A percentile compares a stretch with the other conserved stretches of the same genome.
Evolutionary conservation across 2,797 vertebrate species (phyloP).

Genomic region (Vespertilio murinus): DNA sequence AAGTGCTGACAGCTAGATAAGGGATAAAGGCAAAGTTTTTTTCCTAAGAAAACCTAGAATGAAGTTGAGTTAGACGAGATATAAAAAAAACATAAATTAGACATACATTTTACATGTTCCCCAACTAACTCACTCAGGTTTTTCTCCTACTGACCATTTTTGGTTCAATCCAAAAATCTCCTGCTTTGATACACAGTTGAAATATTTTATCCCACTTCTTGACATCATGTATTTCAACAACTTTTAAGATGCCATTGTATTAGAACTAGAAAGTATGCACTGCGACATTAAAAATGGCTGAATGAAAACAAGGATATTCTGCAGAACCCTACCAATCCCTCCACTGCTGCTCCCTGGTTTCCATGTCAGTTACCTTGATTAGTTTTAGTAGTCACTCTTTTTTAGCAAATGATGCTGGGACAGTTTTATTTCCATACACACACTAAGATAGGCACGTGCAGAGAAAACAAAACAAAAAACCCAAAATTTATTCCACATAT

Average conservation of each 20-base stretch:
- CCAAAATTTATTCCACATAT: not conserved
- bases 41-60: not conserved
- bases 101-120: not conserved
- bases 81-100: conserved; percentile 30
- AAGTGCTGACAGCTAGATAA: not conserved
- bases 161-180: not conserved
- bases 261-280: not conserved
- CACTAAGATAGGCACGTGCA: not conserved
- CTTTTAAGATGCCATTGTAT: not conserved
- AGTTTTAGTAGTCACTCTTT: not conserved
- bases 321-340: not conserved
- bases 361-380: not conserved
- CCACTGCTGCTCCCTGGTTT: not conserved
- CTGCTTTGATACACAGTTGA: not conserved
- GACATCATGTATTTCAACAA: not conserved
- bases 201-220: not conserved
- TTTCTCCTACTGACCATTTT: not conserved
- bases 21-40: not conserved
- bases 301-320: not conserved
- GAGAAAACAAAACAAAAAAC: not conserved
- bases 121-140: not conserved
- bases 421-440: not conserved
- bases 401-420: not conserved
- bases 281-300: not conserved
- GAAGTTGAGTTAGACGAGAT: not conserved